These are phyloP conservation scores for Leptopilina drosophilae DNA, from an alignment of 2,888 invertebrate species.

Conservation along the genomic window DNA sequence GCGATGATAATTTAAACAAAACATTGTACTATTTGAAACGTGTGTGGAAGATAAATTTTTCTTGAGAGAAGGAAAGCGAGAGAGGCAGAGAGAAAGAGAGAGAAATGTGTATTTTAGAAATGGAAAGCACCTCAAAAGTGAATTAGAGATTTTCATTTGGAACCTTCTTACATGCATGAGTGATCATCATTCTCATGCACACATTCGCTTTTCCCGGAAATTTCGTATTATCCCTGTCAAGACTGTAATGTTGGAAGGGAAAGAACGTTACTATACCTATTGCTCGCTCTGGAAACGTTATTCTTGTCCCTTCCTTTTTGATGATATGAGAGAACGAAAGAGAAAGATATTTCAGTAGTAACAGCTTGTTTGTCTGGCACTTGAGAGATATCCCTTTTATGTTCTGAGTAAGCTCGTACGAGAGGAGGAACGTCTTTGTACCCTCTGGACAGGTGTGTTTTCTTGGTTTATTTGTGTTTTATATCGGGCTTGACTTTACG, in stretches of 20 bases:
- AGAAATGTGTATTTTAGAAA: no score
- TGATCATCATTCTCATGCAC: no score
- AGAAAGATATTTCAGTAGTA: constrained; percentile 38
- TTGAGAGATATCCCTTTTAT: constrained; percentile 32
- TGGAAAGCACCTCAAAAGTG: no score
- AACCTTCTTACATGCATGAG: no score
- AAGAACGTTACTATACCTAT: neutral
- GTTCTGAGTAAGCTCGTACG: constrained; percentile 6
- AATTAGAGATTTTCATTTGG: no score
- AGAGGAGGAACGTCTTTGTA: neutral
- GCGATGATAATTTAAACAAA: no score
- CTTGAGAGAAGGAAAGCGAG: no score
- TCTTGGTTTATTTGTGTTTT: constrained; percentile 19
- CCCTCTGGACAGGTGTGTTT: constrained; percentile 27
- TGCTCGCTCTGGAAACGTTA: neutral
- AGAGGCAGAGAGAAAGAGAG: no score
- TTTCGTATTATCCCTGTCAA: constrained; percentile 5
- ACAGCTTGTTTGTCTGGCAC: constrained; percentile 19
- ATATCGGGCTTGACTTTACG: constrained; percentile 15
- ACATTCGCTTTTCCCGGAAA: neutral
- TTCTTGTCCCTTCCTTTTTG: constrained; percentile 1
- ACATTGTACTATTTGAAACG: no score
- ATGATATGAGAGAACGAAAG: constrained; percentile 1
- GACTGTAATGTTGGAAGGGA: neutral
- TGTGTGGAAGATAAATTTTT: no score